phyloP scores from a whole-genome alignment of 2,113 vertebrate species.

The Paradoxurus hermaphroditus region DNA sequence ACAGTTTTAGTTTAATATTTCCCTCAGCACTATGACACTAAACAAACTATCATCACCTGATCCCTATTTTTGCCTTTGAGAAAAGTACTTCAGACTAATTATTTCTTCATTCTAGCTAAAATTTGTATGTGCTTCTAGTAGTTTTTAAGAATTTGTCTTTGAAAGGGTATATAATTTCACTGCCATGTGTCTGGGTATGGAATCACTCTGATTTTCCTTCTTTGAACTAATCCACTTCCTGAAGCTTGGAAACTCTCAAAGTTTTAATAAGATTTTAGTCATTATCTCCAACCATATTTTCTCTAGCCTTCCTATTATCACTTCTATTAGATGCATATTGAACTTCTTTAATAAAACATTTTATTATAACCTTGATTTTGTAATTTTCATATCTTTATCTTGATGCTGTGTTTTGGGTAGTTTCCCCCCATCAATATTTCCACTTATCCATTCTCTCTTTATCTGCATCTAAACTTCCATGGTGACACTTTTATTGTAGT shows the following conservation, averaged over 20 bases:
- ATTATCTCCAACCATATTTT: background rate
- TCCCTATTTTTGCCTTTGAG: background rate
- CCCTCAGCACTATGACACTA: background rate
- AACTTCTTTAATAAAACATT: too few species aligned
- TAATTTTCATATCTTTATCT: background rate
- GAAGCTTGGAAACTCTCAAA: background rate
- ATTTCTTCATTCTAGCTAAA: background rate
- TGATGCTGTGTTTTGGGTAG: background rate
- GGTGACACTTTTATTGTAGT: background rate
- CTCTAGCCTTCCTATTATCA: background rate
- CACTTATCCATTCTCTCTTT: conserved; percentile 1
- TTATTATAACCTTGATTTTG: background rate
- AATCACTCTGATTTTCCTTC: background rate
- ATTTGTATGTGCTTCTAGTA: background rate
- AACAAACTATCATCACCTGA: background rate
- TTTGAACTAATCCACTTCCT: background rate
- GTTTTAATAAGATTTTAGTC: background rate
- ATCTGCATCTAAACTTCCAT: background rate
- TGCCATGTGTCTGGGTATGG: background rate
- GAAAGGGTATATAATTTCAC: background rate
- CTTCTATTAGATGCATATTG: background rate
- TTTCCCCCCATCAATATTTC: background rate
- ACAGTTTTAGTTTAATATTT: background rate
- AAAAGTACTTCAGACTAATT: background rate
- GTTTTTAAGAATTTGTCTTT: background rate